A percentile compares a stretch with the other conserved stretches of the same genome.
Evolutionary conservation across 2,888 invertebrate genomes (phyloP).

Genomic region (Drepanosiphum platanoidis): DNA sequence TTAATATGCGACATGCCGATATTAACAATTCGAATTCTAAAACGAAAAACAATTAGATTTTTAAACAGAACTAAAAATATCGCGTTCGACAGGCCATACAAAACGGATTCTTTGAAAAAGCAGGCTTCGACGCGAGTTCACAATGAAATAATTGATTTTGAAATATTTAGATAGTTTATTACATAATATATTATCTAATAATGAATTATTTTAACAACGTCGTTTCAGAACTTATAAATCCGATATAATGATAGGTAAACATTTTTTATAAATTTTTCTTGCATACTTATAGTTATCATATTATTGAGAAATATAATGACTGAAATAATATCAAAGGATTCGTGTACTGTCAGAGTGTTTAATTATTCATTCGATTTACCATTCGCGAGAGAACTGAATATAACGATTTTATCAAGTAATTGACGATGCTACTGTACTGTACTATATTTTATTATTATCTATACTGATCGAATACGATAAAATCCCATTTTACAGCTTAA

Average conservation of each 20-base stretch:
- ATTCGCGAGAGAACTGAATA: not conserved
- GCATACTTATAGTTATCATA: no score
- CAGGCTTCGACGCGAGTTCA: no score
- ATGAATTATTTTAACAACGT: no score
- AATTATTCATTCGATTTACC: not conserved
- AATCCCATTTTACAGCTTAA: slow-evolving; percentile 15
- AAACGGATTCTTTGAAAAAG: no score
- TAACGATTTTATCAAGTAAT: not conserved
- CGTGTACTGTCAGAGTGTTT: not conserved
- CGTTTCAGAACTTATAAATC: not conserved
- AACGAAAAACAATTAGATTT: not conserved
- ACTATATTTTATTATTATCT: not conserved
- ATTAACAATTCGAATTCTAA: not conserved
- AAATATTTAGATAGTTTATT: no score
- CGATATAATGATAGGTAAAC: not conserved
- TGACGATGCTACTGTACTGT: not conserved
- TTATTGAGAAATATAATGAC: no score
- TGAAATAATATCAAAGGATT: no score
- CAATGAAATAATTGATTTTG: no score
- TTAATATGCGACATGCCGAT: not conserved
- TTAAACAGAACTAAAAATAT: no score
- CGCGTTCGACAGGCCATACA: no score
- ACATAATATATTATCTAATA: no score
- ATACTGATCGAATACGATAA: not conserved
- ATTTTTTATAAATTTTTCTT: not conserved